Percentiles rank a stretch among this genome's conserved stretches.
phyloP scores from a whole-genome alignment of 2,888 invertebrate genomes.

The Stramonita haemastoma region DNA sequence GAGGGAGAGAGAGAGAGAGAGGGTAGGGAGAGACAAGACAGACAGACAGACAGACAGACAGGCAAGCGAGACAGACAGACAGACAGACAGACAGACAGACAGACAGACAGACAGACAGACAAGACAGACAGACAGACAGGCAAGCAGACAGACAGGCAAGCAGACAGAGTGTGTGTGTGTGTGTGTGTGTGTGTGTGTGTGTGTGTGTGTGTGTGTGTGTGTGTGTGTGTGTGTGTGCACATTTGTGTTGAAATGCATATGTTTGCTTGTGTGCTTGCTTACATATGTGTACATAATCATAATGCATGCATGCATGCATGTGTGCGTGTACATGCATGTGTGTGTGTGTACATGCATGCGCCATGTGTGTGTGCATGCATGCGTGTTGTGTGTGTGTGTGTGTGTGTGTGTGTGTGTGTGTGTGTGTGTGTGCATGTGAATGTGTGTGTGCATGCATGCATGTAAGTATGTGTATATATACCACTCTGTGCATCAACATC shows the following conservation, averaged over 20 bases:
- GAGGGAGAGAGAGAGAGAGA: too few relatives aligned
- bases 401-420: too few relatives aligned
- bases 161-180: background rate
- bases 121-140: too few relatives aligned
- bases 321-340: background rate
- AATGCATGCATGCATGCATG: background rate
- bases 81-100: too few relatives aligned
- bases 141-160: too few relatives aligned
- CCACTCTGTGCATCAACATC: too few relatives aligned
- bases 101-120: too few relatives aligned
- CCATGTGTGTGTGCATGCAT: background rate
- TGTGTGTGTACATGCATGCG: background rate
- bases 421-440: background rate
- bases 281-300: background rate
- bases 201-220: background rate
- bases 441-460: background rate
- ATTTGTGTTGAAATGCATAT: background rate
- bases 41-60: too few relatives aligned
- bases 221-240: background rate
- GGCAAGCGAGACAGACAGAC: too few relatives aligned
- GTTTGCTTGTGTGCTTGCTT: background rate
- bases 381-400: background rate
- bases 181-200: slow-evolving; percentile 15
- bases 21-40: too few relatives aligned
- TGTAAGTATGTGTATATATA: too few relatives aligned